phyloP scores from a whole-genome alignment of 2,113 vertebrate species.

The Triplophysa tibetana region DNA sequence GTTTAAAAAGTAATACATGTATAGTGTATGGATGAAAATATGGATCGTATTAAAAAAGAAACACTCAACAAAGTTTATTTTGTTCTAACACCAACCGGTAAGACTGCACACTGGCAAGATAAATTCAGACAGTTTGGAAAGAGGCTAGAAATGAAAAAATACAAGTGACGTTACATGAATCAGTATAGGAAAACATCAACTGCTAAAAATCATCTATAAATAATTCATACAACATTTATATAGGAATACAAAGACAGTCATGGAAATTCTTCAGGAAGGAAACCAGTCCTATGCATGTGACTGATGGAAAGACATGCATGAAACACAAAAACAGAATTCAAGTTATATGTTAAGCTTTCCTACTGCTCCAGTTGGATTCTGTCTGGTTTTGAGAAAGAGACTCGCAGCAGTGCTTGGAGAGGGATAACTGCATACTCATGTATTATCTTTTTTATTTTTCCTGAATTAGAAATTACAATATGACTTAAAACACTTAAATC shows the following conservation, averaged over 20 bases:
- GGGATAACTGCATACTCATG: background rate
- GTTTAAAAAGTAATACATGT: background rate
- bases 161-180: conserved; percentile 66
- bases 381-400: background rate
- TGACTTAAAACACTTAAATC: background rate
- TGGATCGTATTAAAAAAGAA: conserved; percentile 15
- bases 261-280: conserved; percentile 48
- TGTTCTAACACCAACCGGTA: conserved; percentile 65
- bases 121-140: conserved; percentile 59
- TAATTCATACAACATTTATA: conserved; percentile 69
- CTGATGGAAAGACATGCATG: conserved; percentile 56
- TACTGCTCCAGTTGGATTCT: conserved; percentile 8
- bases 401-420: background rate
- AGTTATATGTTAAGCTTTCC: conserved; percentile 62
- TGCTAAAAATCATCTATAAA: conserved; percentile 69
- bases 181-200: conserved; percentile 61
- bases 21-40: conserved; percentile 1
- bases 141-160: conserved; percentile 58
- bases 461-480: background rate
- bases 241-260: conserved; percentile 59
- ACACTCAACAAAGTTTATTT: conserved; percentile 41
- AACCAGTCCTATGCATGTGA: conserved; percentile 62
- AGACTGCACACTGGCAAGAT: conserved; percentile 65
- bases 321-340: conserved; percentile 55
- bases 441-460: background rate